phyloP scores from a whole-genome alignment of 2,888 invertebrate species.

The Pandemis heparana region DNA sequence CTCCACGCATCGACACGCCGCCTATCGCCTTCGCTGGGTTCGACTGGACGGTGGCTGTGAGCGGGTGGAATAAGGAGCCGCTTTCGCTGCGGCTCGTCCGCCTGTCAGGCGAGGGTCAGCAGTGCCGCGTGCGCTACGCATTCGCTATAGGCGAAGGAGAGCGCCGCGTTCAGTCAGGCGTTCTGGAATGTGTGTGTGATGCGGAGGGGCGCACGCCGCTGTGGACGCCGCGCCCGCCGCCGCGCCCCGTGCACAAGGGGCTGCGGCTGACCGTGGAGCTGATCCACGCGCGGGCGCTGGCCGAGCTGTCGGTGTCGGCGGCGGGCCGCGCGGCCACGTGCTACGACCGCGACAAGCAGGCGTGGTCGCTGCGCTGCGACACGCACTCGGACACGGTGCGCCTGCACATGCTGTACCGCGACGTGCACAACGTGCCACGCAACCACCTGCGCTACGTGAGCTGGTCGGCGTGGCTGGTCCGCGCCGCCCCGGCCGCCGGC shows the following conservation, averaged over 20 bases:
- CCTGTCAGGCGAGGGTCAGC: constrained; percentile 93
- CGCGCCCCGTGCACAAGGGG: constrained; percentile 87
- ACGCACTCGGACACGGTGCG: constrained; percentile 91
- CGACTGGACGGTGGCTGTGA: constrained; percentile 91
- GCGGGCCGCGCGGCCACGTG: constrained; percentile 87
- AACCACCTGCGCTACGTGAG: constrained; percentile 90
- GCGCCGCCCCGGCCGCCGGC: constrained; percentile 80
- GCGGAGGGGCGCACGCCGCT: constrained; percentile 89
- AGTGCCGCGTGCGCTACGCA: constrained; percentile 90
- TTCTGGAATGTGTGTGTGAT: constrained; percentile 89
- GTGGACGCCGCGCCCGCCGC: constrained; percentile 88
- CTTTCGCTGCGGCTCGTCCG: constrained; percentile 87
- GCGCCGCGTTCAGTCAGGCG: constrained; percentile 88
- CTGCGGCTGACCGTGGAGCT: constrained; percentile 90
- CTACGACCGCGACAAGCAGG: constrained; percentile 93
- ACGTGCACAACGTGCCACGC: constrained; percentile 91
- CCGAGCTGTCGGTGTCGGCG: constrained; percentile 83
- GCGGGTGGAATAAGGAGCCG: constrained; percentile 86
- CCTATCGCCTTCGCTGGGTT: constrained; percentile 92
- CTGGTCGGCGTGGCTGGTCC: constrained; percentile 90
- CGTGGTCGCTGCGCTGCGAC: constrained; percentile 92
- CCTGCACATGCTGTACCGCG: constrained; percentile 90
- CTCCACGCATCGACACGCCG: constrained; percentile 84
- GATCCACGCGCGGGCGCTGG: constrained; percentile 88
- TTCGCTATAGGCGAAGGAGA: constrained; percentile 89